Evolutionary conservation across 2,113 vertebrate genomes (phyloP), one percentile per base, ranked within the genome.

Genomic region (Dascyllus trimaculatus): DNA sequence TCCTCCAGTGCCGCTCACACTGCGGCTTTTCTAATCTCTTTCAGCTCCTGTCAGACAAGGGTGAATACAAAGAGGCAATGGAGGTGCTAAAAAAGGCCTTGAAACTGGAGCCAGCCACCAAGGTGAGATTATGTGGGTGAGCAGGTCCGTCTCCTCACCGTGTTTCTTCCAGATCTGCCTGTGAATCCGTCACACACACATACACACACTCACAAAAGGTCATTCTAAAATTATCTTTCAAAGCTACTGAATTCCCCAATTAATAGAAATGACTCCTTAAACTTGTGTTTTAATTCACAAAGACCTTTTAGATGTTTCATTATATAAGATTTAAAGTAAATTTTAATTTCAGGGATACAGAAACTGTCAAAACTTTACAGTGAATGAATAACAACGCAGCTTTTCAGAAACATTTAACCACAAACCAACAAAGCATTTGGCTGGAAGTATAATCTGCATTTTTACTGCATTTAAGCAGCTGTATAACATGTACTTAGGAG

Each of bases 81-180:
- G 81, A 93, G 32, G 71, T 88, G 58, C 93, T 97, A 75, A 95
- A 89, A 89, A 95, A 85, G 88, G 96, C 96, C 53, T 85, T 97
- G 91, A 95, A 95, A 92, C 86, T 96, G 85, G 96, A 97, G 84
- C 96, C 96, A 3, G 72, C 95, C 69, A 96, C 86, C 72, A 96
- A 96, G 95, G 95, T 96, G 82, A 88, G 91, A 78, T 78, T 83
- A 75, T 63, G 32, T 84, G 65, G 70, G 25, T 49, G 69, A 77
- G 48, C 65, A 48, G 32, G 29, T 51, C 46, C 62, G 2, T 67
- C 56, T 65, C 22, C 24, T 63, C 4, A 1, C 24, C 32, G 43
- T 9, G 1, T 75, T 80, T 56, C 45, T 25, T 67, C 29, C 10
- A 67, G 71, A 51, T 46, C 56, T 51, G 40, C 21, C 59, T 45